Percentiles rank a stretch among this genome's conserved stretches.
Evolutionary conservation across 2,797 vertebrate genomes (phyloP).

Genomic region (Moxostoma hubbsi): DNA sequence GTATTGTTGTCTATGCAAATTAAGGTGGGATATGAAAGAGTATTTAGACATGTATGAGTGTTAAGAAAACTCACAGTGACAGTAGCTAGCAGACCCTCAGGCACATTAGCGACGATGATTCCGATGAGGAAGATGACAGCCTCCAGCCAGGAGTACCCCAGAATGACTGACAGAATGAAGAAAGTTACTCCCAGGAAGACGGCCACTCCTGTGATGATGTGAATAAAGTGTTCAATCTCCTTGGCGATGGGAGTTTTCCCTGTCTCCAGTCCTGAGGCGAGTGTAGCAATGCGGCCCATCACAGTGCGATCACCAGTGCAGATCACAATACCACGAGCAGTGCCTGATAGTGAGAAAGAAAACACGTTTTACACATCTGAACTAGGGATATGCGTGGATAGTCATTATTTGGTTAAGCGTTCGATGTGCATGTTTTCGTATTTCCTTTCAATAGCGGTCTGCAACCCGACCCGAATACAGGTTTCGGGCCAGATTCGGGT

Average conservation of each 20-base stretch:
- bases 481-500: too few species aligned
- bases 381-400: too few species aligned
- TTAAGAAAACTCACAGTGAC: constrained; percentile 83
- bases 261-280: constrained; percentile 89
- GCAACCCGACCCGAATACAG: too few species aligned
- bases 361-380: neutral
- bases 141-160: constrained; percentile 91
- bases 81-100: constrained; percentile 91
- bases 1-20: too few species aligned
- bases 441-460: too few species aligned
- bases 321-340: constrained; percentile 88
- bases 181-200: constrained; percentile 89
- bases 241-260: constrained; percentile 92
- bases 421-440: too few species aligned
- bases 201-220: constrained; percentile 92
- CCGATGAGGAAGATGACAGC: constrained; percentile 96
- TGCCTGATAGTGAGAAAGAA: constrained; percentile 74
- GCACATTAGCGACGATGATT: constrained; percentile 96
- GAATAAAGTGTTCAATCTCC: constrained; percentile 95
- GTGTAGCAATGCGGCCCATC: constrained; percentile 92
- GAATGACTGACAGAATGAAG: constrained; percentile 87
- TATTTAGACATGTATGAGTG: too few species aligned
- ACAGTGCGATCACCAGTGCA: constrained; percentile 91
- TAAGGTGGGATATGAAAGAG: too few species aligned
- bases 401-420: too few species aligned